Evolutionary conservation across 2,113 vertebrate species (phyloP), one percentile per base, ranked within the genome.

Genomic region (Alexandromys fortis): DNA sequence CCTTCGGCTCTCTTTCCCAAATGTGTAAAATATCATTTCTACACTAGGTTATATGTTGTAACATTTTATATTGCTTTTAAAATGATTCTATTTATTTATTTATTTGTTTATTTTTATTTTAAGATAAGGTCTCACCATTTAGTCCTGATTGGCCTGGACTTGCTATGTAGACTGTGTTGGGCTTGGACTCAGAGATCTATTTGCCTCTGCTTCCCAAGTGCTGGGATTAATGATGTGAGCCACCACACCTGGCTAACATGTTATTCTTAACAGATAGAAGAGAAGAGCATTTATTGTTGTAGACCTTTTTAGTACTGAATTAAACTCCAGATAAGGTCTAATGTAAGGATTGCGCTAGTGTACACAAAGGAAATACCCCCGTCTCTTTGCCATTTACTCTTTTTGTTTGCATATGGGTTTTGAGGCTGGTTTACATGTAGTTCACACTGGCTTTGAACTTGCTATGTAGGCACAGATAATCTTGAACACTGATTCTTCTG

Each of bases 21-120:
- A 63, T 96, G 33, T 33, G 13, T 91, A 82, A 96, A 92, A 75
- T 55, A 65, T 67, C 35, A 88, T 81, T 92, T 94, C 11, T 92
- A 0, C 55, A 58, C 63, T 38, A 68, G 5, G 47, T 76, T 81
- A 65, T 75, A 13, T 81, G 65, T 87, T 77, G 76, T 68, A 38
- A 87, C 19, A 70, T 9, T 89, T 77, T 70, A 22, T 65, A 65
- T 72, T 93, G 47, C 91, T 92, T 78, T 79, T 26, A 55, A 52
- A 21, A 19, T 33, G 16, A 14, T 28, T 45, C 14, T 16, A 16
- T 55, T 52, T 55, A 16, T 52, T 24, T 35, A 52, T 52, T 26
- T 49, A 55, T 42, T 26, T 76, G 6, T 76, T 47, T 47, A 26
- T 42, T 75, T 76, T 45, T 26, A 73, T 73, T 75, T 21, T 52